Percentiles rank a stretch among this genome's conserved stretches.
phyloP scores from a whole-genome alignment of 1,140 invertebrate genomes.

The Polyergus mexicanus region DNA sequence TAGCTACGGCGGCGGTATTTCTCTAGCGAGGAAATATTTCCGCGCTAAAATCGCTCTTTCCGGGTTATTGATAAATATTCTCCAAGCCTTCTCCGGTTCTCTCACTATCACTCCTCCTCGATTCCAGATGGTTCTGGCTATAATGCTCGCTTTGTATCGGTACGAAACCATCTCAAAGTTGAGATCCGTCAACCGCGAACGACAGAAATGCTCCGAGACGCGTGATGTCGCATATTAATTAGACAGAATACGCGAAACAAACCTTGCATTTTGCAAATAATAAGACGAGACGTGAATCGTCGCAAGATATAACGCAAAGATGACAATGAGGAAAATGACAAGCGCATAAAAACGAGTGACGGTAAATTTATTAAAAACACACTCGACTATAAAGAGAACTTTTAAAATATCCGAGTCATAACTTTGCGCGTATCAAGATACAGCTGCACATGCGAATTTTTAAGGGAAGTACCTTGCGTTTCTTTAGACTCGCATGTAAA shows the following conservation, averaged over 20 bases:
- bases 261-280: not conserved
- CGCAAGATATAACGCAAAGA: not conserved
- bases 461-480: not conserved
- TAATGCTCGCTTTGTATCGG: conserved; percentile 42
- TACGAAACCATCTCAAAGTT: conserved; percentile 39
- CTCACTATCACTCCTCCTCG: conserved; percentile 12
- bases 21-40: conserved; percentile 8
- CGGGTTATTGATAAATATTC: conserved; percentile 52
- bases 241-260: conserved; percentile 15
- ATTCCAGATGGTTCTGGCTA: conserved; percentile 41
- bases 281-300: not conserved
- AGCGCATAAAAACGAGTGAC: not conserved
- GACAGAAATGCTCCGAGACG: conserved; percentile 16
- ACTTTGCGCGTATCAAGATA: not conserved
- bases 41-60: conserved; percentile 32
- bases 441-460: conserved; percentile 15
- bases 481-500: not conserved
- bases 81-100: not conserved
- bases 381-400: not conserved
- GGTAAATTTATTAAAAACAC: not conserved
- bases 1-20: not conserved
- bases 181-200: conserved; percentile 7
- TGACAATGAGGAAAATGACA: not conserved
- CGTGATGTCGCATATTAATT: conserved; percentile 49
- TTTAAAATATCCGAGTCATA: not conserved